Evolutionary conservation across 2,888 invertebrate species (phyloP).

Genomic region (Mythimna vitellina): DNA sequence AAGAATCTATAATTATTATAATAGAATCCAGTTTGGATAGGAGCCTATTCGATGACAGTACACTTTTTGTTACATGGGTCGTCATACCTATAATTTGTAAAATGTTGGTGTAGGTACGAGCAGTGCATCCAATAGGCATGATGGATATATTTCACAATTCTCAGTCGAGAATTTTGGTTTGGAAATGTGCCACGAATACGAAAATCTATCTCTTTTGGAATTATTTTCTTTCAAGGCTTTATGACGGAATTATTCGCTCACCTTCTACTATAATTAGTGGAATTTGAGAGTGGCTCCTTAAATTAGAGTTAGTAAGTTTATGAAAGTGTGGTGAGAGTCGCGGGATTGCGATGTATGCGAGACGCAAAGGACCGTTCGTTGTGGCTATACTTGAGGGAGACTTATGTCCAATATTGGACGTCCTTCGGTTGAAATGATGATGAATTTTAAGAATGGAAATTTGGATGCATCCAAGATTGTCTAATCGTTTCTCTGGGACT

Average conservation of each 20-base stretch:
- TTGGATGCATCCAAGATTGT: not conserved
- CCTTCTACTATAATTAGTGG: slow-evolving; percentile 14
- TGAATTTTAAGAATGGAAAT: not conserved
- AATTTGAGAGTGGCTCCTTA: not conserved
- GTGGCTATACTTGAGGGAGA: too few relatives aligned
- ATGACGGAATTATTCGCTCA: slow-evolving; percentile 2
- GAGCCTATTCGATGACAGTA: not conserved
- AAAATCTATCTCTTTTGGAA: slow-evolving; percentile 32
- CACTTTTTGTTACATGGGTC: not conserved
- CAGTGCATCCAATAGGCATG: not conserved
- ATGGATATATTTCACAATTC: not conserved
- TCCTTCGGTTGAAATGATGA: too few relatives aligned
- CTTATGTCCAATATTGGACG: too few relatives aligned
- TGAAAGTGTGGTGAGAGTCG: too few relatives aligned
- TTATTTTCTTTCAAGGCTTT: slow-evolving; percentile 32
- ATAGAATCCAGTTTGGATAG: too few relatives aligned
- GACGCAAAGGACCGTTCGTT: too few relatives aligned
- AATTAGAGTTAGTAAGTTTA: not conserved
- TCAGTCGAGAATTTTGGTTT: not conserved
- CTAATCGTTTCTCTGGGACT: not conserved
- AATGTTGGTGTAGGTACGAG: not conserved
- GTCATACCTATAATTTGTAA: not conserved
- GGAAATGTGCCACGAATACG: slow-evolving; percentile 36
- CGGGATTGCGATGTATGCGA: too few relatives aligned
- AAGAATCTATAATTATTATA: too few relatives aligned